Percentiles rank a stretch among this genome's conserved stretches.
phyloP scores from a whole-genome alignment of 2,113 vertebrate genomes.

The Rafetus swinhoei region DNA sequence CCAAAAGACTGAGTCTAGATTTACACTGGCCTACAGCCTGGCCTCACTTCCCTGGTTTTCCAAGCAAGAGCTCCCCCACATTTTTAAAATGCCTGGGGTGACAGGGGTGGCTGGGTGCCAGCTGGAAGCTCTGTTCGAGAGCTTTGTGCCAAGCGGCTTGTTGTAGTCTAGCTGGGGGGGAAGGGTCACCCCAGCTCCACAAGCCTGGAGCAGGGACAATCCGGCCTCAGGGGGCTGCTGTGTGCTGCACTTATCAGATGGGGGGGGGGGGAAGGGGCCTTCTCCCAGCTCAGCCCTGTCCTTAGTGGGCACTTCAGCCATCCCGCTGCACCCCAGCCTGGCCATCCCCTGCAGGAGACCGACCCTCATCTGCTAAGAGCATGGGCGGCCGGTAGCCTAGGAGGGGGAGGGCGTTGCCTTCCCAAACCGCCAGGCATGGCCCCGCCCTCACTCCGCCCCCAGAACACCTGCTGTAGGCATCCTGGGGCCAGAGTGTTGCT shows the following conservation, averaged over 20 bases:
- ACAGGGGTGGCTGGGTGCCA: neutral
- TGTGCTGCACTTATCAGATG: no score
- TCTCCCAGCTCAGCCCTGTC: neutral
- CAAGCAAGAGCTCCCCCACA: neutral
- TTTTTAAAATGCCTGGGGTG: neutral
- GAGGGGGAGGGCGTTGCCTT: no score
- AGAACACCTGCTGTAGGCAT: no score
- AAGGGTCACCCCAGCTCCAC: no score
- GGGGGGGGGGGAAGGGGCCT: neutral
- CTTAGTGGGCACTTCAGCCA: neutral
- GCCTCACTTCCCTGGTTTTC: neutral
- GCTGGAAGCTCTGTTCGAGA: neutral
- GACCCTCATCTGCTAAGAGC: no score
- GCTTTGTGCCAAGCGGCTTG: neutral
- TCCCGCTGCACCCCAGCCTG: neutral
- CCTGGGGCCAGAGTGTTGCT: no score
- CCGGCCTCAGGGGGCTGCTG: no score
- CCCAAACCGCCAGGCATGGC: no score
- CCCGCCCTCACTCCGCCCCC: no score
- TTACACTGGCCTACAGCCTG: neutral
- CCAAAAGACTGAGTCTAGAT: neutral
- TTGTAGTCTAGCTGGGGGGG: neutral
- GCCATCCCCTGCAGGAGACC: neutral
- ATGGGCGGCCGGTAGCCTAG: no score
- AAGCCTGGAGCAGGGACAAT: no score